phyloP scores from a whole-genome alignment of 2,113 vertebrate genomes.

The Vulpes vulpes region DNA sequence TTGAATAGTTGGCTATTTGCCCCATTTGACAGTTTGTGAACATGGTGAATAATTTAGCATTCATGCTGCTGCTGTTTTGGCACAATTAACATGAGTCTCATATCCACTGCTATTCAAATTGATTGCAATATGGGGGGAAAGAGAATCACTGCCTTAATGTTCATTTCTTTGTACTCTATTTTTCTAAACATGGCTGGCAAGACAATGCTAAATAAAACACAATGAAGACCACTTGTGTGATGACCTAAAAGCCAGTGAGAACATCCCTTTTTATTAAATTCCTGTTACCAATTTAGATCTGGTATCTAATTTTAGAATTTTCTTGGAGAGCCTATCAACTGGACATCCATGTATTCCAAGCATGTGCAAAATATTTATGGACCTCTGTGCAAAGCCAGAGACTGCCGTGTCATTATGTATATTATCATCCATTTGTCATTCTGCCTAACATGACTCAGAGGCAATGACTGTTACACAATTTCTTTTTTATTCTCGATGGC shows the following conservation, averaged over 20 bases:
- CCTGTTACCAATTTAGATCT: slow-evolving; percentile 67
- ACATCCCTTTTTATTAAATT: slow-evolving; percentile 65
- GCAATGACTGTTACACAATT: slow-evolving; percentile 32
- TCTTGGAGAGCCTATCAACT: slow-evolving; percentile 75
- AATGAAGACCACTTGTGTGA: slow-evolving; percentile 68
- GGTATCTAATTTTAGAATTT: slow-evolving; percentile 82
- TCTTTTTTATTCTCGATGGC: slow-evolving; percentile 18
- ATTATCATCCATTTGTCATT: slow-evolving; percentile 59
- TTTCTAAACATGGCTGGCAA: slow-evolving; percentile 64
- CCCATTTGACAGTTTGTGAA: slow-evolving; percentile 87
- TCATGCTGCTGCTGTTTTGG: slow-evolving; percentile 86
- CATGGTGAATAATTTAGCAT: slow-evolving; percentile 86
- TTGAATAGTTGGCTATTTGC: slow-evolving; percentile 86
- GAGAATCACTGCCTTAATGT: slow-evolving; percentile 77
- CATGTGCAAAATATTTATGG: slow-evolving; percentile 73
- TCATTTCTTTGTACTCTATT: slow-evolving; percentile 65
- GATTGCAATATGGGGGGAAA: slow-evolving; percentile 67
- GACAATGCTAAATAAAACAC: slow-evolving; percentile 73
- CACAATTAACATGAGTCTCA: slow-evolving; percentile 79
- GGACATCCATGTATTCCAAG: slow-evolving; percentile 65
- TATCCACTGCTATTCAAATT: slow-evolving; percentile 80
- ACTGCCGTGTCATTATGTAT: slow-evolving; percentile 33
- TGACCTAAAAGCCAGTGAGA: slow-evolving; percentile 61
- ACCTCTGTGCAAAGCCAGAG: slow-evolving; percentile 60
- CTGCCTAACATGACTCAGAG: slow-evolving; percentile 20